phyloP scores from a whole-genome alignment of 2,113 vertebrate genomes.

The Toxotes chatareus region DNA sequence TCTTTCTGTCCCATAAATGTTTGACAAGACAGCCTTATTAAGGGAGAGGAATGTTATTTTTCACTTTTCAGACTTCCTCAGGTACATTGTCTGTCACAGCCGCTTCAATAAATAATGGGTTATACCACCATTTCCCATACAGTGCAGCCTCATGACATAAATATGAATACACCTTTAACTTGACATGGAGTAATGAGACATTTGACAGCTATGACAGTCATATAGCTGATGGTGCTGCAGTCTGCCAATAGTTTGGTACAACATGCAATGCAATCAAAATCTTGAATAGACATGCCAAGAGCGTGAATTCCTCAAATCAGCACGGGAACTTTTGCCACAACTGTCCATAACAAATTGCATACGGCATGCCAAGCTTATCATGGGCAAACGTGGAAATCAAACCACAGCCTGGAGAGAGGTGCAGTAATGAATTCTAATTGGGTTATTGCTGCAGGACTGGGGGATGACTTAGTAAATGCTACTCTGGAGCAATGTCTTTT shows the following conservation, averaged over 20 bases:
- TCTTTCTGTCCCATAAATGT: slow-evolving; percentile 76
- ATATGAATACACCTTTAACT: slow-evolving; percentile 77
- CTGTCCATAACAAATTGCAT: slow-evolving; percentile 44
- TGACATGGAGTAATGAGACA: slow-evolving; percentile 77
- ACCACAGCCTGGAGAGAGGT: slow-evolving; percentile 41
- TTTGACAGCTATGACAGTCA: slow-evolving; percentile 74
- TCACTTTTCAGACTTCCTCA: slow-evolving; percentile 69
- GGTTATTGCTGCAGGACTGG: slow-evolving; percentile 60
- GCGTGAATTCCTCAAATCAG: slow-evolving; percentile 42
- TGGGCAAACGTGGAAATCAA: slow-evolving; percentile 47
- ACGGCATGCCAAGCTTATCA: slow-evolving; percentile 5
- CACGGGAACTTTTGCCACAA: slow-evolving; percentile 35
- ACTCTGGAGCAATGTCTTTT: slow-evolving; percentile 58
- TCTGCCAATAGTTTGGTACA: slow-evolving; percentile 58
- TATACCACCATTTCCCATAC: slow-evolving; percentile 60
- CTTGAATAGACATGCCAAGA: slow-evolving; percentile 38
- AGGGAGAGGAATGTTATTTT: slow-evolving; percentile 68
- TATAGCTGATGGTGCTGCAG: slow-evolving; percentile 64
- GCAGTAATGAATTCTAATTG: slow-evolving; percentile 79
- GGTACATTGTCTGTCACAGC: slow-evolving; percentile 74
- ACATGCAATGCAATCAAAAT: slow-evolving; percentile 65
- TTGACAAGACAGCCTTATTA: slow-evolving; percentile 80
- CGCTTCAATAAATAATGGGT: slow-evolving; percentile 78
- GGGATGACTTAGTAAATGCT: slow-evolving; percentile 48
- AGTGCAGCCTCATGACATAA: slow-evolving; percentile 69